A percentile compares a stretch with the other conserved stretches of the same genome.
phyloP scores from a whole-genome alignment of 2,113 vertebrate species.

The Eleginops maclovinus region DNA sequence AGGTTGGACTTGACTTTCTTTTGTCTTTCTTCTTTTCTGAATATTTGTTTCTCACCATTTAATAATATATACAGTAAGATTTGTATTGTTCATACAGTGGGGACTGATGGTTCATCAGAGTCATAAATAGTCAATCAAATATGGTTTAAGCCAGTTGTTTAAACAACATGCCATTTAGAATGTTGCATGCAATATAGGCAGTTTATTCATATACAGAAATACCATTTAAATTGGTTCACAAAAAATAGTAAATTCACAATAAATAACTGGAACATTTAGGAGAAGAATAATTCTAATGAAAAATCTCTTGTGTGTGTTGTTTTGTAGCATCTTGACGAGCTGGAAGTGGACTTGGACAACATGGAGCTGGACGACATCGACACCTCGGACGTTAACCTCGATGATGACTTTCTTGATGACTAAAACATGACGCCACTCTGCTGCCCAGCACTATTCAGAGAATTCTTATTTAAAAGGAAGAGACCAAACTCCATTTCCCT shows the following conservation, averaged over 20 bases:
- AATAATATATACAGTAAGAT: neutral
- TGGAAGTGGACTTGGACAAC: constrained; percentile 96
- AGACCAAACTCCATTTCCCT: constrained; percentile 74
- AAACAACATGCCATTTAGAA: neutral
- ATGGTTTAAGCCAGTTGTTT: neutral
- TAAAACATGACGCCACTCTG: constrained; percentile 40
- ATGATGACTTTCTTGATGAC: constrained; percentile 92
- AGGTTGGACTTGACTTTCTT: constrained; percentile 39
- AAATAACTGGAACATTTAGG: neutral
- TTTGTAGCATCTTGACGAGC: constrained; percentile 88
- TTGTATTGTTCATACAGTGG: neutral
- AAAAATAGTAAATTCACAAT: neutral
- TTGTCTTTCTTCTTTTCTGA: constrained; percentile 1
- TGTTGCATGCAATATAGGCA: too few relatives aligned
- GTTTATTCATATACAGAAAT: neutral
- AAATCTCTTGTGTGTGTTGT: neutral
- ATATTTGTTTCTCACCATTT: neutral
- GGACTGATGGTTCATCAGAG: neutral
- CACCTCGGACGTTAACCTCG: constrained; percentile 95
- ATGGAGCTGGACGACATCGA: constrained; percentile 97
- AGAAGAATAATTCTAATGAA: neutral
- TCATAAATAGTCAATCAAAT: neutral
- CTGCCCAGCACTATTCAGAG: constrained; percentile 39
- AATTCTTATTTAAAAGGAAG: constrained; percentile 77
- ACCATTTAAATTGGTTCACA: neutral